These are phyloP conservation scores for Vicugna pacos DNA, from an alignment of 2,113 vertebrate genomes.

Conservation along the genomic window DNA sequence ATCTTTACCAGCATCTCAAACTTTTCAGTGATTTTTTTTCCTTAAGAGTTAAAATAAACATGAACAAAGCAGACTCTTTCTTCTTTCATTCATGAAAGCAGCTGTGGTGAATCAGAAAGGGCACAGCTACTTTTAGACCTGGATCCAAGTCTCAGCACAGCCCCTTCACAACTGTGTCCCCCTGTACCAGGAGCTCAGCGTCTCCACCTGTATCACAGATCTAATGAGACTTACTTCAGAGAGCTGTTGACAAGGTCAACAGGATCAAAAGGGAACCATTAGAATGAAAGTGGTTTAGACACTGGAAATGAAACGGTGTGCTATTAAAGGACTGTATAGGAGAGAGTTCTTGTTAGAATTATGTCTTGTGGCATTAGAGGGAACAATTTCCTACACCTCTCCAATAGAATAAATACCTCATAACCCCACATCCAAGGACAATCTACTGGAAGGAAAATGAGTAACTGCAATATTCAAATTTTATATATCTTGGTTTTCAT, in stretches of 20 bases:
- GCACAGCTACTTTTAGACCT: neutral
- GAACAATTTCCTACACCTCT: neutral
- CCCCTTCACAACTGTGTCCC: neutral
- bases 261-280: neutral
- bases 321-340: neutral
- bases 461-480: neutral
- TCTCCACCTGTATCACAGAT: neutral
- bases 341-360: neutral
- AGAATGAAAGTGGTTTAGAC: neutral
- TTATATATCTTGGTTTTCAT: neutral
- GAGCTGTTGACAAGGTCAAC: neutral
- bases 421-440: neutral
- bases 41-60: slow-evolving; percentile 6
- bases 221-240: neutral
- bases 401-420: neutral
- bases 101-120: neutral
- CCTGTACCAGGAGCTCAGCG: neutral
- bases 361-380: neutral
- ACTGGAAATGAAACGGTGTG: neutral
- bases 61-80: neutral
- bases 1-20: neutral
- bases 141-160: neutral
- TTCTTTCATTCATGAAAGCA: neutral
- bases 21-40: neutral
- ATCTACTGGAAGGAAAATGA: neutral